phyloP scores from a whole-genome alignment of 2,797 vertebrate genomes.

The Muscicapa striata region DNA sequence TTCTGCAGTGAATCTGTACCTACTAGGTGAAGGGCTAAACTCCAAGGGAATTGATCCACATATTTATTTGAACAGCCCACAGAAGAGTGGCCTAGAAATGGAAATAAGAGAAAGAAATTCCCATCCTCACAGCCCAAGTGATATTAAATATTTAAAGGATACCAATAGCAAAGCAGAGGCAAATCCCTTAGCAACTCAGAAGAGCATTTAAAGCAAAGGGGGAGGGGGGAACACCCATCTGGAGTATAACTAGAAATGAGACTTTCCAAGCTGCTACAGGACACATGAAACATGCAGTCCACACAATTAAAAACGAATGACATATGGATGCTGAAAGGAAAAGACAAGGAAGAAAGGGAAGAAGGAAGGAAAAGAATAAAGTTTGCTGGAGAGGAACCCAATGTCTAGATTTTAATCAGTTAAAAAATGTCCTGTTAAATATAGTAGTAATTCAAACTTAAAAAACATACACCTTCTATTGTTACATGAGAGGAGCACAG shows the following conservation, averaged over 20 bases:
- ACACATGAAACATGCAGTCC: conserved; percentile 77
- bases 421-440: conserved; percentile 81
- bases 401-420: conserved; percentile 80
- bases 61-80: conserved; percentile 59
- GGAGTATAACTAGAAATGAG: conserved; percentile 50
- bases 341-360: conserved; percentile 56
- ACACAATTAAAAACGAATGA: conserved; percentile 75
- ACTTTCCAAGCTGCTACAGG: conserved; percentile 65
- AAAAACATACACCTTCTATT: conserved; percentile 76
- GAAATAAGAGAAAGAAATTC: conserved; percentile 61
- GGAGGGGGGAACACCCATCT: background rate
- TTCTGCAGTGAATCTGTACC: conserved; percentile 49
- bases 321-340: conserved; percentile 72
- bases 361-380: conserved; percentile 71
- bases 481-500: conserved; percentile 78
- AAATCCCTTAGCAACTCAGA: conserved; percentile 50
- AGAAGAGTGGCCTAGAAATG: conserved; percentile 64
- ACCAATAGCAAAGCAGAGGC: conserved; percentile 51
- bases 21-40: conserved; percentile 40
- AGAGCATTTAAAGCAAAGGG: conserved; percentile 53
- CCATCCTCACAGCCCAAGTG: conserved; percentile 39
- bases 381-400: conserved; percentile 75
- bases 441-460: conserved; percentile 78
- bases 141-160: conserved; percentile 54
- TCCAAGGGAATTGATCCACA: conserved; percentile 29